Conservation (phyloP, 2,113 vertebrate genomes). For the Tor tambroides region DNA sequence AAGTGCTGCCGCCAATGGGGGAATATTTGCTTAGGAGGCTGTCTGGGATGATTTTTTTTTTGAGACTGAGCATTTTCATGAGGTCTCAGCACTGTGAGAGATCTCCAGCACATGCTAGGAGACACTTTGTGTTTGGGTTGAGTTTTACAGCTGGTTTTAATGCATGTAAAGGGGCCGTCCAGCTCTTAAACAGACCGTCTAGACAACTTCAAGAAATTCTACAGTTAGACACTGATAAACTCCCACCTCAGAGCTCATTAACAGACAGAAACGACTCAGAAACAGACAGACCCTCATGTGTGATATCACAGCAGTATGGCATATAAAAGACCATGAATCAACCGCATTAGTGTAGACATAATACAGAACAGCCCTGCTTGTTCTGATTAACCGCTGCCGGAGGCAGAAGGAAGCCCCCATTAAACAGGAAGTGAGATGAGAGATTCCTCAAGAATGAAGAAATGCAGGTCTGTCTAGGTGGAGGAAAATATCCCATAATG, state of each 20-base stretch:
- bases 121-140: background rate
- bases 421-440: conserved; percentile 22
- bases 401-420: background rate
- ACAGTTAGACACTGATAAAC: conserved; percentile 17
- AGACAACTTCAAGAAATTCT: conserved; percentile 12
- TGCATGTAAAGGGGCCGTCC: conserved; percentile 15
- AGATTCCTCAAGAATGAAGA: background rate
- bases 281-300: background rate
- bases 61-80: background rate
- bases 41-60: background rate
- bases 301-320: conserved; percentile 14
- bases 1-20: background rate
- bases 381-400: background rate
- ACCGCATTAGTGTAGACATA: conserved; percentile 1
- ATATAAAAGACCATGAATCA: conserved; percentile 21
- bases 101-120: conserved; percentile 9
- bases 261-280: background rate
- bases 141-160: conserved; percentile 12
- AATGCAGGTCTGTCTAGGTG: conserved; percentile 6
- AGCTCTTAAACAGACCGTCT: conserved; percentile 41
- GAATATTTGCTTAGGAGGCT: conserved; percentile 36
- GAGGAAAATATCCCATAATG: background rate
- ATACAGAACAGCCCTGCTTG: conserved; percentile 14
- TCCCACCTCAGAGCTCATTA: conserved; percentile 25
- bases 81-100: conserved; percentile 1